Evolutionary conservation across 1,140 invertebrate genomes (phyloP).

Genomic region (Heliothis virescens): DNA sequence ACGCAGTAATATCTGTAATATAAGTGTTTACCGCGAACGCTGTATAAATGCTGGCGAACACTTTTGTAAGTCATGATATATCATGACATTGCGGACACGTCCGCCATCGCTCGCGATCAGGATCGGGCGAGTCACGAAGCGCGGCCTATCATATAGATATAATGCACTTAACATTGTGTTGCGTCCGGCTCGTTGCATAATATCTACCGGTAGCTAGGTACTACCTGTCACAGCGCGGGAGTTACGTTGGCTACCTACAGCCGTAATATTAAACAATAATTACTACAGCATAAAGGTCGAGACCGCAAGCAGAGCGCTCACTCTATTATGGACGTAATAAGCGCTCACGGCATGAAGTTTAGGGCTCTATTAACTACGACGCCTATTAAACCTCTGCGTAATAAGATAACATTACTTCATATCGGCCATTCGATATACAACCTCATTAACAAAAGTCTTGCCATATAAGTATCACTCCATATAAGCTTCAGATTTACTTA

Average conservation of each 20-base stretch:
- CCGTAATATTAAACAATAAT: slow-evolving; percentile 56
- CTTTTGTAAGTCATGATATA: slow-evolving; percentile 40
- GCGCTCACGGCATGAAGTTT: slow-evolving; percentile 28
- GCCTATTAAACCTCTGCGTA: slow-evolving; percentile 17
- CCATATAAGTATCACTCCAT: no score
- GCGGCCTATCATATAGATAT: slow-evolving; percentile 62
- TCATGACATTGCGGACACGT: slow-evolving; percentile 54
- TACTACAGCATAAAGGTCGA: slow-evolving; percentile 54
- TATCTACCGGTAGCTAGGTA: slow-evolving; percentile 69
- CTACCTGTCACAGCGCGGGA: slow-evolving; percentile 55
- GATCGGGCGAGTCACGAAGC: slow-evolving; percentile 74
- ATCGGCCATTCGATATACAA: neutral
- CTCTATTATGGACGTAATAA: slow-evolving; percentile 45
- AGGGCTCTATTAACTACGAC: slow-evolving; percentile 42
- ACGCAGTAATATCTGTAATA: slow-evolving; percentile 14
- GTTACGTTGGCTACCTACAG: slow-evolving; percentile 53
- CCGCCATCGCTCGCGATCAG: slow-evolving; percentile 54
- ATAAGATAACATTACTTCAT: neutral
- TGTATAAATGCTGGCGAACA: slow-evolving; percentile 15
- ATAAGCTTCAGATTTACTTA: no score
- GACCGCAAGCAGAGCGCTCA: slow-evolving; percentile 50
- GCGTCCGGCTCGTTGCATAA: slow-evolving; percentile 81
- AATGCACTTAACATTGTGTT: slow-evolving; percentile 74
- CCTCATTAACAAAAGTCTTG: no score
- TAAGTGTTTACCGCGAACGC: slow-evolving; percentile 20